Percentiles rank a stretch among this genome's conserved stretches.
Conservation (phyloP, 2,888 invertebrate genomes). For the Caenorhabditis panamensis region DNA sequence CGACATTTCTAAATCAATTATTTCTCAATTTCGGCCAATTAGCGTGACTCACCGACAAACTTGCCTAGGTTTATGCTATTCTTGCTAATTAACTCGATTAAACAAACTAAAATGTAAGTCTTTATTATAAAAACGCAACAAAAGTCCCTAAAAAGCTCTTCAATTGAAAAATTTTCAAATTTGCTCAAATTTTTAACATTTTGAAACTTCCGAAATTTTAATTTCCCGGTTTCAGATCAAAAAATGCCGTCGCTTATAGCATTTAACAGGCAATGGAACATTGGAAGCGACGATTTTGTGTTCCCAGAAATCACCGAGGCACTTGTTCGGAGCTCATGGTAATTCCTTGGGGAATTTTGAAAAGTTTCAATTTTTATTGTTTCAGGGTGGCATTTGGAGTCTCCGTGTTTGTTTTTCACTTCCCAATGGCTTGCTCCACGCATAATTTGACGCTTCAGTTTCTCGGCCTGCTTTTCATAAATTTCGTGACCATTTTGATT, state of each 20-base stretch:
- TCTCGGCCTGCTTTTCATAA: slow-evolving; percentile 80
- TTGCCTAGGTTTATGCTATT: neutral
- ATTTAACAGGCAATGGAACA: slow-evolving; percentile 92
- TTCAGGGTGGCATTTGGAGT: slow-evolving; percentile 63
- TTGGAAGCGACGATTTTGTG: slow-evolving; percentile 93
- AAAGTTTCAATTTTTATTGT: neutral
- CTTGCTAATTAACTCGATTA: neutral
- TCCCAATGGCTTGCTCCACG: slow-evolving; percentile 73
- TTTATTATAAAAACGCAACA: neutral
- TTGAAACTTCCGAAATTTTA: neutral
- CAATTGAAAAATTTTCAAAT: too few species aligned
- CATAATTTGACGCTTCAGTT: slow-evolving; percentile 60
- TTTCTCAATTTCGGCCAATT: slow-evolving; percentile 1
- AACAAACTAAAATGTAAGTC: neutral
- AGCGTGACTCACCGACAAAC: neutral
- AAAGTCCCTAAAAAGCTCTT: too few species aligned
- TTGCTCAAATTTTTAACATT: neutral
- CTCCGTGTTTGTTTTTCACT: slow-evolving; percentile 73
- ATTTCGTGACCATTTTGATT: slow-evolving; percentile 68
- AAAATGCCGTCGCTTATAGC: slow-evolving; percentile 91
- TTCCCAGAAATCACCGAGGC: slow-evolving; percentile 86
- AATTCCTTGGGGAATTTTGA: slow-evolving; percentile 74
- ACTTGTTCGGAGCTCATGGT: slow-evolving; percentile 83
- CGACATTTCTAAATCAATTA: neutral
- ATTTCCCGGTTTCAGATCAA: slow-evolving; percentile 26